Conservation (phyloP, 2,797 vertebrate genomes). For the Chanos chanos region DNA sequence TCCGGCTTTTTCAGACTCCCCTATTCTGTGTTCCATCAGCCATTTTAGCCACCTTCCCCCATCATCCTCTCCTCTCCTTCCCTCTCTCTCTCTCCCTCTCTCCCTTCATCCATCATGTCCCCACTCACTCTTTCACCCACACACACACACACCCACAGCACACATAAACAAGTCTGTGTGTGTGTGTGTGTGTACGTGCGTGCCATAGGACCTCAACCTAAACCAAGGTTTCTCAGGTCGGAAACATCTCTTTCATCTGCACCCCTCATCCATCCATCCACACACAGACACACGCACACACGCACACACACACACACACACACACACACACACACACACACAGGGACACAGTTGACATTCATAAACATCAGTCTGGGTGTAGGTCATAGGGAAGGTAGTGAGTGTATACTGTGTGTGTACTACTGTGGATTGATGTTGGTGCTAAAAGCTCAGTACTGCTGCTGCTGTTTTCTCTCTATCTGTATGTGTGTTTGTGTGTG, state of each 20-base stretch:
- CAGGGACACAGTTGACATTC: too few relatives aligned
- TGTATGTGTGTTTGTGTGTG: slow-evolving; percentile 14
- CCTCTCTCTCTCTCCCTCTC: slow-evolving; percentile 12
- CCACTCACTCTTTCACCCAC: slow-evolving; percentile 12
- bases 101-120: slow-evolving; percentile 31
- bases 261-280: not conserved
- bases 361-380: too few relatives aligned
- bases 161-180: slow-evolving; percentile 38
- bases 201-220: slow-evolving; percentile 34
- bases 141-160: slow-evolving; percentile 30
- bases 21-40: slow-evolving; percentile 40
- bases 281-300: slow-evolving; percentile 6
- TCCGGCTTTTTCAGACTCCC: not conserved
- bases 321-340: too few relatives aligned
- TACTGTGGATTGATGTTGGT: too few relatives aligned
- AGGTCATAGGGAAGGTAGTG: too few relatives aligned
- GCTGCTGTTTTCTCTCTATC: too few relatives aligned
- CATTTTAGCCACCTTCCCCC: slow-evolving; percentile 30
- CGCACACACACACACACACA: not conserved
- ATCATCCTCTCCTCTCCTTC: slow-evolving; percentile 3
- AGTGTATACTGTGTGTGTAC: not conserved
- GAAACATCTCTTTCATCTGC: slow-evolving; percentile 26
- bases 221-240: slow-evolving; percentile 28
- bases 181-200: too few relatives aligned
- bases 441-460: too few relatives aligned